These are phyloP conservation scores for Drosophila subobscura DNA, from an alignment of 1,140 invertebrate species.

Conservation along the genomic window DNA sequence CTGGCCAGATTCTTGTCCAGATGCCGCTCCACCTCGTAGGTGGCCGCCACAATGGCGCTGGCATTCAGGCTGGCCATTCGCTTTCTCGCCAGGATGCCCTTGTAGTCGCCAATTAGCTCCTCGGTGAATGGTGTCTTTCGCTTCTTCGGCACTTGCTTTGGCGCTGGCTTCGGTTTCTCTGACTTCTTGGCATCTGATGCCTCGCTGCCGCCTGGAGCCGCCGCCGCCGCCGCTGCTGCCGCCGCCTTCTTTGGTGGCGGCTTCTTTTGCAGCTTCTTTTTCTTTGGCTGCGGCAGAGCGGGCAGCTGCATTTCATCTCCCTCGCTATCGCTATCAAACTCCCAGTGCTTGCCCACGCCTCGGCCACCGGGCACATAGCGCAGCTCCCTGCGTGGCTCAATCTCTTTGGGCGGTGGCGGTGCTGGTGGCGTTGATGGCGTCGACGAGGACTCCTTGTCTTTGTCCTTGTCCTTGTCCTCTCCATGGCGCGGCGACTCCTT, in stretches of 20 bases:
- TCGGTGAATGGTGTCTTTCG: slow-evolving; percentile 87
- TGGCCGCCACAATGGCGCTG: slow-evolving; percentile 95
- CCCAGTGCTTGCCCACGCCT: slow-evolving; percentile 92
- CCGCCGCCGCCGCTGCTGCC: slow-evolving; percentile 19
- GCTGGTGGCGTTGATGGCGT: not conserved
- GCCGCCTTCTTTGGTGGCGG: slow-evolving; percentile 35
- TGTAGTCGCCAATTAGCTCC: slow-evolving; percentile 89
- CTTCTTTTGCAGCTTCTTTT: slow-evolving; percentile 64
- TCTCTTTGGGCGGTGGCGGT: slow-evolving; percentile 14
- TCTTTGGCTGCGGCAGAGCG: slow-evolving; percentile 53
- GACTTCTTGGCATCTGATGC: slow-evolving; percentile 24
- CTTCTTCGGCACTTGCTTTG: slow-evolving; percentile 76
- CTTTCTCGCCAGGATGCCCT: slow-evolving; percentile 94
- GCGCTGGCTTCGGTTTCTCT: slow-evolving; percentile 49
- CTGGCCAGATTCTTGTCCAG: slow-evolving; percentile 78
- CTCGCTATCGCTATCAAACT: slow-evolving; percentile 86
- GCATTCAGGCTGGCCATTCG: slow-evolving; percentile 97
- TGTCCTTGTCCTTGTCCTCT: slow-evolving; percentile 33
- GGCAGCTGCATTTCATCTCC: slow-evolving; percentile 74
- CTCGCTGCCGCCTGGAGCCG: slow-evolving; percentile 29
- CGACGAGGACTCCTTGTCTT: slow-evolving; percentile 7
- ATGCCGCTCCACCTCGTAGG: slow-evolving; percentile 90
- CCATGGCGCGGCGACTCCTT: slow-evolving; percentile 43
- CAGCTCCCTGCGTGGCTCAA: slow-evolving; percentile 86
- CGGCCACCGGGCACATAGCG: slow-evolving; percentile 89